These are phyloP conservation scores for Drosophila gunungcola DNA, from an alignment of 1,140 invertebrate species.

Conservation along the genomic window DNA sequence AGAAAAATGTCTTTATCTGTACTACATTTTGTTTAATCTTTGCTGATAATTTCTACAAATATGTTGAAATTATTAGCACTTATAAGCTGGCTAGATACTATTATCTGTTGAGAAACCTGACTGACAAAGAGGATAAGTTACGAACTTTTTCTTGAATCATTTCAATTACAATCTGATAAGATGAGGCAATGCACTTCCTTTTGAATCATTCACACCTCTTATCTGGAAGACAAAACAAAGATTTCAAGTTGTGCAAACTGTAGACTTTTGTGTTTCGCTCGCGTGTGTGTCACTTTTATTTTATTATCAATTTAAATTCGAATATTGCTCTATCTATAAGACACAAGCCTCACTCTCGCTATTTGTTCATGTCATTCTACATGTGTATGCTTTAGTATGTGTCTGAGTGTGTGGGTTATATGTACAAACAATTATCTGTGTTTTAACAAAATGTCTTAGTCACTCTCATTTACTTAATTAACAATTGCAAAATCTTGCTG, in stretches of 20 bases:
- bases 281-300: slow-evolving; percentile 56
- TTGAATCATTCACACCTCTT: slow-evolving; percentile 3
- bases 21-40: no score
- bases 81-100: not conserved
- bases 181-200: not conserved
- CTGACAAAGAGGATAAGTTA: no score
- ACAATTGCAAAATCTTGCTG: slow-evolving; percentile 67
- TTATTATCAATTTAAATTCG: slow-evolving; percentile 82
- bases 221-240: slow-evolving; percentile 26
- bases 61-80: not conserved
- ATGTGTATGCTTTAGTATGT: slow-evolving; percentile 32
- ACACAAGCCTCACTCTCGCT: slow-evolving; percentile 49
- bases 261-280: slow-evolving; percentile 39
- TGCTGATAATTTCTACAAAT: not conserved
- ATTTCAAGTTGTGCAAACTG: slow-evolving; percentile 48
- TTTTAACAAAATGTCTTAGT: slow-evolving; percentile 77
- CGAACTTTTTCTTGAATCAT: not conserved
- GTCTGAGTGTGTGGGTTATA: slow-evolving; percentile 58
- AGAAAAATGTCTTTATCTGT: not conserved
- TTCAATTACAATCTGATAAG: not conserved
- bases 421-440: slow-evolving; percentile 74
- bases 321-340: slow-evolving; percentile 81
- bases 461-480: slow-evolving; percentile 73
- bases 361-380: slow-evolving; percentile 37
- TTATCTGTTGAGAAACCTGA: not conserved